Base-by-base conservation (phyloP, 2,113 vertebrate genomes). In the Meleagris gallopavo region DNA sequence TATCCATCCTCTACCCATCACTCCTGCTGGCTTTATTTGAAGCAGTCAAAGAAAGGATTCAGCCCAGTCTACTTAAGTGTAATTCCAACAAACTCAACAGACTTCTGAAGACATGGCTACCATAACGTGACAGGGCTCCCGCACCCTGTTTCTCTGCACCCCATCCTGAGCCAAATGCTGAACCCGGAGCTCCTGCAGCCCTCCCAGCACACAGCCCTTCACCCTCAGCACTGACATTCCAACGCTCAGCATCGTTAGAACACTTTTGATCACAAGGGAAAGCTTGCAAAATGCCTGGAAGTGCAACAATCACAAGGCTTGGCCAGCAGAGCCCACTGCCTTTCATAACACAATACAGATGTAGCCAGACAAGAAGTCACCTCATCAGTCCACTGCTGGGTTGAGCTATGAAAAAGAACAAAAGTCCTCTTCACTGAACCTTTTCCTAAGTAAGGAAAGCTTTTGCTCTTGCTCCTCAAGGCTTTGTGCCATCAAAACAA, bases 361-460 rank as follows among this genome's bases (percentile, higher is more conserved):
- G 25, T 1, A 62, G 62, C 15, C 76, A 79, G 34, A 41, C 5
- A 40, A 40, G 43, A 78, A 58, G 57, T 27, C 64, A 19, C 7
- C 7, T 8, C 19, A 0, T 24, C 45, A 25, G 38, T 7, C 6
- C 20, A 6, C 13, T 20, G 60, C 38, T 30, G 16, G 18, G 17
- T 9, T 1, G 1, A 34, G 32, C 54, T 50, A 54, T 34, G 43
- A 11, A 36, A 55, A 10, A 36, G 30, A 45, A 11, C 27, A 16
- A 10, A 40, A 40, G 18, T 8, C 16, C 19, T 58, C 70, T 10
- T 11, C 40, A 64, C 2, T 0, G 3, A 71, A 11, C 16, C 40
- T 16, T 24, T 45, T 13, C 2, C 0, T 3, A 30, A 43, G n/a
- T 0, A 27, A 2, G 2, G 55, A 25, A 58, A 72, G 15, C 7